Base-by-base conservation (phyloP, 2,888 invertebrate genomes). In the Xanthorhoe spadicearia region DNA sequence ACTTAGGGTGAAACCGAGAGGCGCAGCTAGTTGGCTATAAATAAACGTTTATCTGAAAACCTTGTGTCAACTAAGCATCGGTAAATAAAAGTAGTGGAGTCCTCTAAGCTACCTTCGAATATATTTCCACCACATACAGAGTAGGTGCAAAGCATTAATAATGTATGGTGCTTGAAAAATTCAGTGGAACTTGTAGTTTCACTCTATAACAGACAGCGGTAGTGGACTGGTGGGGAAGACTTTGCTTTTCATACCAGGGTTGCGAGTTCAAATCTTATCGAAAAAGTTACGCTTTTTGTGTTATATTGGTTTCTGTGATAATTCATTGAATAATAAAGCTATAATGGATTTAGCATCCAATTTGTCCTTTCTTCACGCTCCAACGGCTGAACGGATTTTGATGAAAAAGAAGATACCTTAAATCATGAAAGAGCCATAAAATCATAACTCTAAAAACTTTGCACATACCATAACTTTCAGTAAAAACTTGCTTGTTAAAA, bases 81-180 rank as follows among this genome's bases (percentile, higher is more conserved):
- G 38, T 50, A 50, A 49, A 49, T 50, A 51, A 51, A 23, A 35
- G 28, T 53, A 35, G 32, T 28, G 15, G 4, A 7, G 32, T 32
- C 23, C 28, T n/a, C n/a, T 53, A 53, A 32, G 35, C 53, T 53
- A 35, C 23, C 50, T 15, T 35, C 15, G 52, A 28, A 52, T 35
- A 10, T 53, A 53, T 66, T 61, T 65, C 61, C 48, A 59, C 55
- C 64, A 55, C 66, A 61, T 66, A 66, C 59, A 56, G 49, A 49
- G 64, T 43, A 54, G 72, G 64, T 66, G 58, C 43, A 43, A 66
- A 15, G 19, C 58, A 71, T 73, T 61, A 69, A 73, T 71, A 65
- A 73, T 71, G 69, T 64, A 73, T 71, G 10, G 43, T 60, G 63
- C 17, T 50, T 73, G 71, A 71, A 73, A 71, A 50, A 69, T 71